Conservation (phyloP, 2,113 vertebrate genomes). For the Pituophis catenifer region DNA sequence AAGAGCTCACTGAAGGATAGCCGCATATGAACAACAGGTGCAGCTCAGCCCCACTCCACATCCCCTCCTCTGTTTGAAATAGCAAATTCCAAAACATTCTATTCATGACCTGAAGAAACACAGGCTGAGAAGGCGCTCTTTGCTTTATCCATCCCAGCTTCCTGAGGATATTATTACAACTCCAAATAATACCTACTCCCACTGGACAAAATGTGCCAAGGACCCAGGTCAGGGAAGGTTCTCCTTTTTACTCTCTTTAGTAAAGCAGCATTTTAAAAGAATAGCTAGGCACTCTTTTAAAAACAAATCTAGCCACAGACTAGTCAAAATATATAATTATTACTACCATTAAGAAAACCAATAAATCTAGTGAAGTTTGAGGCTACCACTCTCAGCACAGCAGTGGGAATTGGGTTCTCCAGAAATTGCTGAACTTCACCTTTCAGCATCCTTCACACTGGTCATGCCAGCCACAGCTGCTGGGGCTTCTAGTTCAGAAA, state of each 20-base stretch:
- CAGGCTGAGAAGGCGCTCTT: neutral
- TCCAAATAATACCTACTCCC: conserved; percentile 1
- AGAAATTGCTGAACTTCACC: neutral
- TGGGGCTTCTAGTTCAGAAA: neutral
- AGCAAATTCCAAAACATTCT: neutral
- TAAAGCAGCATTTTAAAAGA: neutral
- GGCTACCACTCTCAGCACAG: neutral
- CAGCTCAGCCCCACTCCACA: conserved; percentile 28
- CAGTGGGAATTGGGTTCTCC: neutral
- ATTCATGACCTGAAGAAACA: neutral
- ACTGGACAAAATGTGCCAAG: conserved; percentile 19
- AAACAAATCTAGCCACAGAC: neutral
- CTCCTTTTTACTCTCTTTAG: neutral
- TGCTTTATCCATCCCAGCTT: conserved; percentile 39
- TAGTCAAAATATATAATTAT: neutral
- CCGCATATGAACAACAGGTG: conserved; percentile 61
- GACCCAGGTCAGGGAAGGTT: neutral
- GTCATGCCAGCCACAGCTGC: neutral
- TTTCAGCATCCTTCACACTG: neutral
- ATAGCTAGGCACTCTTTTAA: neutral
- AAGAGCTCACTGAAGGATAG: conserved; percentile 22
- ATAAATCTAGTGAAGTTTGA: neutral
- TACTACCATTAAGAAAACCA: neutral
- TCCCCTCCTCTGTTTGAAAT: conserved; percentile 24
- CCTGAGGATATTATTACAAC: conserved; percentile 29